Base-by-base conservation (phyloP, 2,797 vertebrate species). In the Centropyge bicolor region DNA sequence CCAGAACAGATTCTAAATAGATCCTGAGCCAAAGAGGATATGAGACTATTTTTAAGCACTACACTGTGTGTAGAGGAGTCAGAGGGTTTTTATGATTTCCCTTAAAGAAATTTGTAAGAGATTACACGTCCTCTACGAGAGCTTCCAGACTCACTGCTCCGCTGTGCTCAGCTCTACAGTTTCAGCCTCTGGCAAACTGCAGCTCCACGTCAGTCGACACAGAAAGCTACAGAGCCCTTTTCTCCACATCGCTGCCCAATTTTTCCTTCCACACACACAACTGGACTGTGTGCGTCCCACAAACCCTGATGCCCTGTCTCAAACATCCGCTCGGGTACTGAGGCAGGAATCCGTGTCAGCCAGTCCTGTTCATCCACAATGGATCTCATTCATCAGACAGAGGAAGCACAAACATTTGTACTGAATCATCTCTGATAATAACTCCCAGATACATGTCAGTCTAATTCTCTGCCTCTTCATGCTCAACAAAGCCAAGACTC, bases 331-430 rank as follows among this genome's bases (percentile, higher is more conserved):
- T 73, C 67, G 35, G 17, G 36, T 78, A 67, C 82, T 1, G 59
- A 71, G 61, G 68, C 75, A 71, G 52, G 69, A 79, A 83, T 78
- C 60, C 59, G 74, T 82, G 70, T 77, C 70, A 70, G 17, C 31
- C 31, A 16, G 55, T 36, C 68, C 70, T 6, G 40, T 17, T 43
- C 55, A 6, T 49, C 68, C 70, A 86, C 73, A 85, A 81, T 59
- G 46, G 52, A 46, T 46, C 51, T 69, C 84, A 71, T 86, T 89
- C 75, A 84, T 74, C 43, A 3, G 20, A 75, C 31, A 51, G 54
- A 45, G 31, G 67, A 67, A 38, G 14, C 62, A 41, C 73, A 63
- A 78, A 83, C 64, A 59, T 86, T 80, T 65, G 45, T 9, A 36
- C 27, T 61, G 43, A 69, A 66, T 40, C 35, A 12, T 43, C 27